Base-by-base conservation (phyloP, 2,797 vertebrate species). In the Clarias laeviceps region DNA sequence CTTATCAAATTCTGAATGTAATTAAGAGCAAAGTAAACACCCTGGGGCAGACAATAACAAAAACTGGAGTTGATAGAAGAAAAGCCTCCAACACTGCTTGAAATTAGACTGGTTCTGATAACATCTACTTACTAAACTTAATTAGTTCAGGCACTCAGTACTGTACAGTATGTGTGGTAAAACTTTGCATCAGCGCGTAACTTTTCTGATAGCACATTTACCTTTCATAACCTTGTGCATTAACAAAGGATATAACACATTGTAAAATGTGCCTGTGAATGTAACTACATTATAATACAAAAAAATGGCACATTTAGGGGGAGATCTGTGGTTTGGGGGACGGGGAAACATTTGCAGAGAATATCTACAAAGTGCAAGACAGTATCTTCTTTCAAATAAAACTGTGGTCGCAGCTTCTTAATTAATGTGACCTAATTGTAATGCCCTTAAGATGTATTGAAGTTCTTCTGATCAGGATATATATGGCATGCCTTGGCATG, bases 21-120 rank as follows among this genome's bases (percentile, higher is more conserved):
- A 85, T 88, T 89, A 89, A 87, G 81, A 85, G 81, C 24, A 87
- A 85, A 80, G 92, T 93, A 94, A 93, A 94, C 90, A 92, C 92
- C 94, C 93, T 6, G n/a, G 84, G 94, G 94, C 93, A 91, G 93
- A 92, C 88, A 94, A 94, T 93, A 95, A 95, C 92, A 94, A 84
- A 73, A 91, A 93, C 92, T 93, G 92, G 92, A 93, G 92, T 91
- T 93, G 93, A 94, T 94, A 94, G 91, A 91, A 93, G 88, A 90
- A 92, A 89, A 87, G 76, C 40, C 86, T 87, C 86, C 72, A 88
- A 87, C 89, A 89, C 85, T 88, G 82, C 86, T 91, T 86, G 93
- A 94, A 93, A 93, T 90, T 90, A 94, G 92, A 93, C 89, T 87
- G 86, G 82, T 85, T 91, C 14, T 92, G 94, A 95, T 95, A 95